Percentiles rank a stretch among this genome's conserved stretches.
phyloP scores from a whole-genome alignment of 1,140 invertebrate species.

The Drosophila cardini region DNA sequence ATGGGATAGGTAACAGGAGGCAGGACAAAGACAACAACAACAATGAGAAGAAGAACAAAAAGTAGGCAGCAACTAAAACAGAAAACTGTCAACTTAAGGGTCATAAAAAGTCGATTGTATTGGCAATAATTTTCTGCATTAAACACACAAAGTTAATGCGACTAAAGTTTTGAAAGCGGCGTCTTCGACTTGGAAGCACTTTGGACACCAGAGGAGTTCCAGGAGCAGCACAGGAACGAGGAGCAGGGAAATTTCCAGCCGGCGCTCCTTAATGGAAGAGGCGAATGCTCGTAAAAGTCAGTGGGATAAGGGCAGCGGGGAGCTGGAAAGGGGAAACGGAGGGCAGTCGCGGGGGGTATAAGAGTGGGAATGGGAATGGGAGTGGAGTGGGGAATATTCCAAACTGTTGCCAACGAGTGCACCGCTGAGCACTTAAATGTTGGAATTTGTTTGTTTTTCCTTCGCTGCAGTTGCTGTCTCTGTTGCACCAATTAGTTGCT shows the following conservation, averaged over 20 bases:
- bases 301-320: slow-evolving; percentile 46
- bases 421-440: slow-evolving; percentile 74
- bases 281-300: slow-evolving; percentile 69
- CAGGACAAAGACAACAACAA: not conserved
- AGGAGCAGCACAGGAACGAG: slow-evolving; percentile 8
- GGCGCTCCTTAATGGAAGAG: slow-evolving; percentile 74
- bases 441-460: slow-evolving; percentile 76
- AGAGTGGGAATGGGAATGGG: not conserved
- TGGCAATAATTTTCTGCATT: slow-evolving; percentile 70
- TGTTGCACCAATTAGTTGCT: not conserved
- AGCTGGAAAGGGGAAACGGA: not conserved
- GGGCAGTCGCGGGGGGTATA: not conserved
- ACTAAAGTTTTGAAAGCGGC: slow-evolving; percentile 43
- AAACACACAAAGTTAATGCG: slow-evolving; percentile 76
- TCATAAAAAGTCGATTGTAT: slow-evolving; percentile 78
- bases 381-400: slow-evolving; percentile 1
- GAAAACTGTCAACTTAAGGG: slow-evolving; percentile 73
- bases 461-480: slow-evolving; percentile 29
- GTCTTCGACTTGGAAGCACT: slow-evolving; percentile 27
- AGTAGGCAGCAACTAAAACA: slow-evolving; percentile 33
- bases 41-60: not conserved
- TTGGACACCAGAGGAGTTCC: slow-evolving; percentile 24
- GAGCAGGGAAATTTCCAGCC: not conserved
- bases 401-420: slow-evolving; percentile 54
- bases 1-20: not conserved